A percentile compares a stretch with the other conserved stretches of the same genome.
These are phyloP conservation scores for Chaenocephalus aceratus DNA, from an alignment of 2,113 vertebrate species.

Conservation along the genomic window DNA sequence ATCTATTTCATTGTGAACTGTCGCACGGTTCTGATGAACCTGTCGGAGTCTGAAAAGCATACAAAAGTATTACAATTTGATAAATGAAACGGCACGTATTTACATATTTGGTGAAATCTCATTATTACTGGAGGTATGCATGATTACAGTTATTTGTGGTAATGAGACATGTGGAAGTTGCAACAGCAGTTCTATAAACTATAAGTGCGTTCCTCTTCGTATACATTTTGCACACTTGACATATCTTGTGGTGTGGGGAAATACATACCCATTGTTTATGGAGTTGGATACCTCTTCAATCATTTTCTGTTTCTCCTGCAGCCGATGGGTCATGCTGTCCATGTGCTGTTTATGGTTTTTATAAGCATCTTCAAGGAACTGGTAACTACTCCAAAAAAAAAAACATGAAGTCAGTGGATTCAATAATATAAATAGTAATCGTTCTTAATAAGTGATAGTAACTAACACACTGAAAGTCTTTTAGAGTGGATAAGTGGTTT, in stretches of 20 bases:
- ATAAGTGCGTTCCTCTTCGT: neutral
- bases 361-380: constrained; percentile 95
- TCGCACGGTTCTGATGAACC: constrained; percentile 92
- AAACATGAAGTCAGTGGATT: neutral
- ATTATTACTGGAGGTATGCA: neutral
- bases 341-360: constrained; percentile 94
- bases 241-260: neutral
- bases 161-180: neutral
- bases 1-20: constrained; percentile 93
- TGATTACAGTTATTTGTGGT: neutral
- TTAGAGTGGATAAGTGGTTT: neutral
- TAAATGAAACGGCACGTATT: neutral
- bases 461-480: neutral
- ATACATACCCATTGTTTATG: constrained; percentile 90
- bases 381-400: constrained; percentile 86
- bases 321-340: constrained; percentile 90
- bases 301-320: constrained; percentile 93
- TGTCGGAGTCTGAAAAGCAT: constrained; percentile 88
- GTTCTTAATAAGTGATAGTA: neutral
- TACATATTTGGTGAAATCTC: neutral
- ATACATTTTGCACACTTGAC: neutral
- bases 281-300: constrained; percentile 92
- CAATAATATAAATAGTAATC: neutral
- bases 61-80: neutral
- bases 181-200: neutral